Evolutionary conservation across 2,113 vertebrate species (phyloP).

Genomic region (Drymodes brunneopygia): DNA sequence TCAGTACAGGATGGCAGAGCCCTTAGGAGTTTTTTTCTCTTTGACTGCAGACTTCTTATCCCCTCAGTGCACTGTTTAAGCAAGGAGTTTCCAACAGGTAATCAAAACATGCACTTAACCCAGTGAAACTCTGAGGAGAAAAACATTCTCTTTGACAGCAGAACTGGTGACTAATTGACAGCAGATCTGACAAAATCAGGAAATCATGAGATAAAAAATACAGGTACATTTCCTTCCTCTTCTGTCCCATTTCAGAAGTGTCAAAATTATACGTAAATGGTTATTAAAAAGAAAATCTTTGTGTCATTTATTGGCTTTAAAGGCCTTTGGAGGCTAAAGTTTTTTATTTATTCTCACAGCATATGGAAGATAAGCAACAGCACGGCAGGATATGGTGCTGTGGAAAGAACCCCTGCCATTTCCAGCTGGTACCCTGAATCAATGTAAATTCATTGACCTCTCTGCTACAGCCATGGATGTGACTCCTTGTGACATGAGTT

Average conservation of each 20-base stretch:
- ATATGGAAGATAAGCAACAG: neutral
- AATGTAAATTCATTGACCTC: neutral
- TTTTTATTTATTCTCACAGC: neutral
- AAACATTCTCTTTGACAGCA: neutral
- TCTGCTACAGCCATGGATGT: neutral
- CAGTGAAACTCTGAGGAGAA: neutral
- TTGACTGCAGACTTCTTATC: neutral
- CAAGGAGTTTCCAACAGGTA: neutral
- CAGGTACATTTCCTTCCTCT: neutral
- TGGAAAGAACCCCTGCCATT: neutral
- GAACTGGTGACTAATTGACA: neutral
- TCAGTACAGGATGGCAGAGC: neutral
- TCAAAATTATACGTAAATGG: neutral
- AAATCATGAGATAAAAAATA: neutral
- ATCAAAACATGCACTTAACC: neutral
- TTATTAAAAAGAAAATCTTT: neutral
- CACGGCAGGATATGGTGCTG: neutral
- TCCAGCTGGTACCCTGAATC: neutral
- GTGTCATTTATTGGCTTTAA: neutral
- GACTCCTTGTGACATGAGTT: neutral
- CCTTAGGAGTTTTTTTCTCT: neutral
- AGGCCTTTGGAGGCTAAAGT: neutral
- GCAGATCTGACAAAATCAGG: neutral
- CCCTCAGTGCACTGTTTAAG: neutral
- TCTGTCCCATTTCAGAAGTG: neutral